Evolutionary conservation across 2,888 invertebrate species (phyloP).

Genomic region (Graphium colonna): DNA sequence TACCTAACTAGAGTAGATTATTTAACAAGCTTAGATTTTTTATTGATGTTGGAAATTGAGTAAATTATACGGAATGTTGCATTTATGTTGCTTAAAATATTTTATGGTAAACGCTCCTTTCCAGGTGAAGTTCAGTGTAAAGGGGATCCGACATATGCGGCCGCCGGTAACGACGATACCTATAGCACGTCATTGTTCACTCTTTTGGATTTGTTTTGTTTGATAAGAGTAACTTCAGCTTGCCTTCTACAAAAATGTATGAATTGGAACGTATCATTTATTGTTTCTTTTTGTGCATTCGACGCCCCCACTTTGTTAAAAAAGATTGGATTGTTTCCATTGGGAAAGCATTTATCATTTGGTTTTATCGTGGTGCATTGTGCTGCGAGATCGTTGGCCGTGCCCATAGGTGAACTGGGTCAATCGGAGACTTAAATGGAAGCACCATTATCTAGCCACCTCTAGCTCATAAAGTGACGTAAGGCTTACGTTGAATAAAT

Average conservation of each 20-base stretch:
- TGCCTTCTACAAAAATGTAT: conserved; percentile 53
- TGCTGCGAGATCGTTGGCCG: conserved; percentile 56
- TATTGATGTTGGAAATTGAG: too few relatives aligned
- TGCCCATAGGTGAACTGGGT: conserved; percentile 59
- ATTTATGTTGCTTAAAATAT: too few relatives aligned
- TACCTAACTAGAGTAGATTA: too few relatives aligned
- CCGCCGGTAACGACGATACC: conserved; percentile 53
- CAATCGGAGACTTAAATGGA: conserved; percentile 63
- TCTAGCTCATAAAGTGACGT: conserved; percentile 52
- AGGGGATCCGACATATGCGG: conserved; percentile 42
- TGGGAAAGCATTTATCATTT: conserved; percentile 43
- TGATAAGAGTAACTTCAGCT: conserved; percentile 73
- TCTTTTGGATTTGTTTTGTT: conserved; percentile 66
- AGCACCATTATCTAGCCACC: conserved; percentile 51
- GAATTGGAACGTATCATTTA: conserved; percentile 61
- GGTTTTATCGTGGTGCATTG: conserved; percentile 41
- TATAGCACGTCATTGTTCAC: conserved; percentile 71
- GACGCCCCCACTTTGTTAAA: conserved; percentile 58
- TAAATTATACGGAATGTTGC: too few relatives aligned
- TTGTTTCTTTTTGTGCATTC: conserved; percentile 59
- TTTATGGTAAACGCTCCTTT: too few relatives aligned
- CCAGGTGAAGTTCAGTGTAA: conserved; percentile 42
- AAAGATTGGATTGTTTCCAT: conserved; percentile 60
- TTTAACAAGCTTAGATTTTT: too few relatives aligned
- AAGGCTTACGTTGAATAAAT: conserved; percentile 49